Evolutionary conservation across 2,113 vertebrate species (phyloP), one percentile per base, ranked within the genome.

Genomic region (Colinus virginianus): DNA sequence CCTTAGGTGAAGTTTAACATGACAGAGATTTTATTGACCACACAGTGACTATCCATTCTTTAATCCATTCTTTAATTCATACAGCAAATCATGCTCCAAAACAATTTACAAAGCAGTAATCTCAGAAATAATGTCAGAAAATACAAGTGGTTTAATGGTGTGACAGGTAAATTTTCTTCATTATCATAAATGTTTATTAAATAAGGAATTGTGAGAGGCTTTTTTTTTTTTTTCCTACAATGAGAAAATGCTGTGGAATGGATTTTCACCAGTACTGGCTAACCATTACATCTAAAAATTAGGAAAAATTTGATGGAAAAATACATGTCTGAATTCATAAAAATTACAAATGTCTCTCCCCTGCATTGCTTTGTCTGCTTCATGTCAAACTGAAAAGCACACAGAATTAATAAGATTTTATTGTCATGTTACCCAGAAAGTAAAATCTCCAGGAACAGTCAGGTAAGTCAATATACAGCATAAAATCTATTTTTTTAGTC

Each of bases 51-150:
- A 51, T 56, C 30, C 5, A 12, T 67, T 25, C 16, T 88, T 77
- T 81, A 63, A 51, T 56, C 30, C 5, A 14, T 67, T 25, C 16
- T 88, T 77, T 78, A 63, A 75, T 25, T n/a, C 3, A 9, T 9
- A 15, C 6, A 51, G 12, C 11, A 80, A 75, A 71, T 56, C 25
- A 43, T 26, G 5, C 2, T 85, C 46, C 32, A 59, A 93, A 42
- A 8, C 13, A 56, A 81, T 64, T 7, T 77, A 6, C 21, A 77
- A 91, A 56, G 15, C 46, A 70, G 34, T 46, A 42, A 62, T 63
- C 63, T 90, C 76, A 75, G 74, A 91, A 82, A 74, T 48, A 79
- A 74, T 20, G 11, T 62, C 62, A 87, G 87, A 88, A 88, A 75
- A 84, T 2, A 61, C 4, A 42, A 4, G 4, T 16, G 30, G 22